Conservation (phyloP, 2,113 vertebrate genomes). For the Anhinga rufa region DNA sequence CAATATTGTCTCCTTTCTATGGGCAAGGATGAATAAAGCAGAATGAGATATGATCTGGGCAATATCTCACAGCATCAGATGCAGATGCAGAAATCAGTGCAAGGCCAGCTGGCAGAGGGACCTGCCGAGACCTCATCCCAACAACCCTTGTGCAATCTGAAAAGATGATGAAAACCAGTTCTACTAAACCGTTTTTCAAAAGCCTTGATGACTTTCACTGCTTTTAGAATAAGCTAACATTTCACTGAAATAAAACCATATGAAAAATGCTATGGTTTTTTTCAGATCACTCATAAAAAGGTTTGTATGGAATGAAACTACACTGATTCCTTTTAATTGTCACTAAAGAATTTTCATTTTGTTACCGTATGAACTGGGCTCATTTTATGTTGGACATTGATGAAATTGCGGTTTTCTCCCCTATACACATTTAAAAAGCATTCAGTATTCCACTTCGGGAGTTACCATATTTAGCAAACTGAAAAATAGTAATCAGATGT, state of each 20-base stretch:
- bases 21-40: neutral
- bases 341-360: neutral
- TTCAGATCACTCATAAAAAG: neutral
- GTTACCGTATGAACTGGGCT: neutral
- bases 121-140: neutral
- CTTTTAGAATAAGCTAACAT: neutral
- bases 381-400: neutral
- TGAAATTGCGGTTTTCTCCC: neutral
- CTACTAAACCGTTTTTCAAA: neutral
- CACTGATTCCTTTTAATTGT: neutral
- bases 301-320: neutral
- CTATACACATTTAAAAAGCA: neutral
- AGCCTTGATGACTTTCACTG: neutral
- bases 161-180: neutral
- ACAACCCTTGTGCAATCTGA: neutral
- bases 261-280: neutral
- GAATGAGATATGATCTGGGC: neutral
- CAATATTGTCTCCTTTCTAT: neutral
- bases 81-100: neutral
- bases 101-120: neutral
- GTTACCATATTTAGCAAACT: neutral
- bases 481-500: neutral
- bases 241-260: neutral
- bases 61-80: neutral
- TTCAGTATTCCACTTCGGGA: neutral